phyloP scores from a whole-genome alignment of 2,113 vertebrate species.

The Centrocercus urophasianus region DNA sequence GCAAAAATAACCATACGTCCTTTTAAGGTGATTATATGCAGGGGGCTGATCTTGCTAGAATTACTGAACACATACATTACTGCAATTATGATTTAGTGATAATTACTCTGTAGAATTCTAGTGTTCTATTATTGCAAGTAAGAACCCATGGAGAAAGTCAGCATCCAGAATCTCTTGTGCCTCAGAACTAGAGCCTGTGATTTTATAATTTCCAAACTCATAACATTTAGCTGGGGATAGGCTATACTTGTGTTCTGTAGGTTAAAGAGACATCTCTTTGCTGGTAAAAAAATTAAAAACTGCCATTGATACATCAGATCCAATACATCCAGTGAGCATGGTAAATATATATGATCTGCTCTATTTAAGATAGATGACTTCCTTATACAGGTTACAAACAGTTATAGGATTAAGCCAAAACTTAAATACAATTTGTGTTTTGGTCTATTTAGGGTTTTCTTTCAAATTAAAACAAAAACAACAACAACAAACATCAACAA shows the following conservation, averaged over 20 bases:
- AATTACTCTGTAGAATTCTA: constrained; percentile 71
- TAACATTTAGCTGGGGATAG: constrained; percentile 33
- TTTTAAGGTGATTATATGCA: constrained; percentile 75
- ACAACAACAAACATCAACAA: no score
- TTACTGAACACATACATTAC: constrained; percentile 70
- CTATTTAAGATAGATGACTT: constrained; percentile 71
- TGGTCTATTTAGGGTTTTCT: constrained; percentile 46
- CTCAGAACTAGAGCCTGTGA: constrained; percentile 34
- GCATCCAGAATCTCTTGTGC: constrained; percentile 29
- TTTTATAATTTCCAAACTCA: constrained; percentile 77
- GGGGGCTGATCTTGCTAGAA: constrained; percentile 52
- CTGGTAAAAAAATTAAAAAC: constrained; percentile 63
- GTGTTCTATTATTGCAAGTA: constrained; percentile 49
- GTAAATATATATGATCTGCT: constrained; percentile 67
- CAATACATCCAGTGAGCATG: constrained; percentile 70
- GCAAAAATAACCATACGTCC: constrained; percentile 66
- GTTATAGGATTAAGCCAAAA: constrained; percentile 51
- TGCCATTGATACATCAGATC: constrained; percentile 60
- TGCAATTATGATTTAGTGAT: constrained; percentile 72
- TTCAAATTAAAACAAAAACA: constrained; percentile 43
- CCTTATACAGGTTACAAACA: constrained; percentile 70
- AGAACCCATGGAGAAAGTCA: constrained; percentile 45
- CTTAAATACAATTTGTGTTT: constrained; percentile 57
- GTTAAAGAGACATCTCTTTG: constrained; percentile 52
- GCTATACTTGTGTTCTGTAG: constrained; percentile 53